A percentile compares a stretch with the other conserved stretches of the same genome.
Evolutionary conservation across 1,140 invertebrate genomes (phyloP).

Genomic region (Micrasema longulum): DNA sequence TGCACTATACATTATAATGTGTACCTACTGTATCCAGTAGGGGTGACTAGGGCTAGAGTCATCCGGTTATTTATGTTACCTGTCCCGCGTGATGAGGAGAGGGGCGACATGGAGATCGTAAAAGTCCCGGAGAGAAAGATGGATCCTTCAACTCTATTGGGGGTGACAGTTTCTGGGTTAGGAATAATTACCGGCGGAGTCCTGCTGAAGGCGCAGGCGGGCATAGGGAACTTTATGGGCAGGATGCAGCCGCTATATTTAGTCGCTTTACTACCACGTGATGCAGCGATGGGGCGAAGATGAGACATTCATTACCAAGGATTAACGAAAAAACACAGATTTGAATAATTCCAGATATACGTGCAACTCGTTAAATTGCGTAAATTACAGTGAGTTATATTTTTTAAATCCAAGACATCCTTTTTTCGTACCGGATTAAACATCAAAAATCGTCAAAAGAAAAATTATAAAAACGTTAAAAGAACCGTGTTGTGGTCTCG

Average conservation of each 20-base stretch:
- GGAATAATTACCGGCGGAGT: conserved; percentile 11
- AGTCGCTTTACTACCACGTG: conserved; percentile 9
- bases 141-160: conserved; percentile 38
- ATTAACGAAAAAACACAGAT: conserved; percentile 4
- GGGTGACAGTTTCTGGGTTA: conserved; percentile 31
- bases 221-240: conserved; percentile 15
- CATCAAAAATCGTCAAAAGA: too few species aligned
- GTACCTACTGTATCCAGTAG: too few species aligned
- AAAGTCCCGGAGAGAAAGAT: conserved; percentile 44
- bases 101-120: conserved; percentile 37
- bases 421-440: too few species aligned
- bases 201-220: conserved; percentile 5
- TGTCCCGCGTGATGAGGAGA: conserved; percentile 28
- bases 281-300: not conserved
- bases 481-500: too few species aligned
- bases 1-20: too few species aligned
- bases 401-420: too few species aligned
- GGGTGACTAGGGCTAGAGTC: conserved; percentile 1
- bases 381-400: too few species aligned
- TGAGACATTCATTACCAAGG: not conserved
- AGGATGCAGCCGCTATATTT: conserved; percentile 36
- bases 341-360: conserved; percentile 9
- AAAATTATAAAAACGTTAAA: too few species aligned
- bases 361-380: not conserved
- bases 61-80: conserved; percentile 48